phyloP scores from a whole-genome alignment of 1,140 invertebrate genomes.

The Achroia grisella region DNA sequence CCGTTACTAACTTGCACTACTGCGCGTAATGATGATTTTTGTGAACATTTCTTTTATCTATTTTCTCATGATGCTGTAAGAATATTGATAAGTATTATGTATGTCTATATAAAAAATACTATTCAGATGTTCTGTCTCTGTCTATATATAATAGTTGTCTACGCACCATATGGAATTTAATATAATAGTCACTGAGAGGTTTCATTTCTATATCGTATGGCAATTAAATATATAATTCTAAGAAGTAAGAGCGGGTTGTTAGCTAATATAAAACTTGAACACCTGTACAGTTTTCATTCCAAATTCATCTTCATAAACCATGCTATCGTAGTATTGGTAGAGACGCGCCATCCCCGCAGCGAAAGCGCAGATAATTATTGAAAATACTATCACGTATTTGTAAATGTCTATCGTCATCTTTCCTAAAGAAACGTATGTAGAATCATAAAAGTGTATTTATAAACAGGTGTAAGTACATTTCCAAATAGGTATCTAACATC shows the following conservation, averaged over 20 bases:
- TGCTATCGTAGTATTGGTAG: slow-evolving; percentile 77
- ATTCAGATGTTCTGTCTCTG: no score
- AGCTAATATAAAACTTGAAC: not conserved
- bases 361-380: slow-evolving; percentile 74
- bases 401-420: slow-evolving; percentile 76
- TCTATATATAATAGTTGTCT: no score
- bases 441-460: not conserved
- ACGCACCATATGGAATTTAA: not conserved
- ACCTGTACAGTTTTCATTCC: slow-evolving; percentile 63
- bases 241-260: no score
- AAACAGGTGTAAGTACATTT: no score
- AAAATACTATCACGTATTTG: slow-evolving; percentile 74
- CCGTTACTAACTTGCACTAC: no score
- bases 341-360: slow-evolving; percentile 63
- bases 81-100: no score
- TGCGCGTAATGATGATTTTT: no score
- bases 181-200: not conserved
- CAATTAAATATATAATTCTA: slow-evolving; percentile 7
- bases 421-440: slow-evolving; percentile 70
- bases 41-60: no score
- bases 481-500: no score
- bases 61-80: no score
- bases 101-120: no score
- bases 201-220: not conserved
- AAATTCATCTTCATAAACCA: slow-evolving; percentile 73